These are phyloP conservation scores for Apamea anceps DNA, from an alignment of 2,888 invertebrate genomes.

Conservation along the genomic window DNA sequence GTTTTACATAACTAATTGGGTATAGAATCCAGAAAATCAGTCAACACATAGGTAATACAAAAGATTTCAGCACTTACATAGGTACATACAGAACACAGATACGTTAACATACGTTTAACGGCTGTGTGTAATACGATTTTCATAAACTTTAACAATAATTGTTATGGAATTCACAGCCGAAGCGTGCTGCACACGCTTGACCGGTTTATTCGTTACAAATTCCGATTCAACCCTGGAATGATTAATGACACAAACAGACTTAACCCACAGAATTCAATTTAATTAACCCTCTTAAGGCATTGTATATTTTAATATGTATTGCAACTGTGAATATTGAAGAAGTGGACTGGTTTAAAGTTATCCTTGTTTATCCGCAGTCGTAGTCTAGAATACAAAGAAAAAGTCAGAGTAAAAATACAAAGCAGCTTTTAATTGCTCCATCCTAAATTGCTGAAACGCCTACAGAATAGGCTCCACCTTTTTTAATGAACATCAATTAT, in stretches of 20 bases:
- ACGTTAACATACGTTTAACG: too few relatives aligned
- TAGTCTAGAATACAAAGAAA: conserved; percentile 9
- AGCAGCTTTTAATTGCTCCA: conserved; percentile 50
- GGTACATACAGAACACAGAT: not conserved
- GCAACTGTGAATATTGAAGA: conserved; percentile 20
- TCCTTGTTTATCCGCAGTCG: not conserved
- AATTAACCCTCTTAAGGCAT: conserved; percentile 21
- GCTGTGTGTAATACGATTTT: not conserved
- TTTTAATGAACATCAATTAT: conserved; percentile 61
- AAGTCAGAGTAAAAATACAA: conserved; percentile 22
- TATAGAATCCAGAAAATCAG: not conserved
- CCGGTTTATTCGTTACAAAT: conserved; percentile 49
- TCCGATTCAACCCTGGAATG: conserved; percentile 39
- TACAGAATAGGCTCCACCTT: conserved; percentile 38
- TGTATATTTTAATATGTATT: conserved; percentile 19
- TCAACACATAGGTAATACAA: not conserved
- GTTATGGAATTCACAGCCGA: conserved; percentile 18
- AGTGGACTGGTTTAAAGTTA: not conserved
- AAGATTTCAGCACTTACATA: not conserved
- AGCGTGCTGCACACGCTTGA: conserved; percentile 40
- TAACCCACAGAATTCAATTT: conserved; percentile 34
- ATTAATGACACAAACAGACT: conserved; percentile 31
- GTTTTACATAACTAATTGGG: not conserved
- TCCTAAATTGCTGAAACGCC: conserved; percentile 51
- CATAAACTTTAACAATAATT: conserved; percentile 12